phyloP scores from a whole-genome alignment of 2,888 invertebrate species.

The Monoplex corrugatus region DNA sequence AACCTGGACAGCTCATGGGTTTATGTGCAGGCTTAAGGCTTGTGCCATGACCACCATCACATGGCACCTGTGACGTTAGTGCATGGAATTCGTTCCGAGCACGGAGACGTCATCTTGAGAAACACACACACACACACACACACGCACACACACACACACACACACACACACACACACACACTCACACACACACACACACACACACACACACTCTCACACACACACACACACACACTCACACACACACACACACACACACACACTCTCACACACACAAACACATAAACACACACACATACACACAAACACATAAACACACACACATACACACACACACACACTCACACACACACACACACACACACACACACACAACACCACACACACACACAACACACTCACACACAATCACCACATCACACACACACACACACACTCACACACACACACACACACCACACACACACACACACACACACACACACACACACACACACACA shows the following conservation, averaged over 20 bases:
- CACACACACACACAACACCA: neutral
- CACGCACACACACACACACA: neutral
- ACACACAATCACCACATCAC: neutral
- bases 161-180: neutral
- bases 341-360: constrained; percentile 9
- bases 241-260: constrained; percentile 18
- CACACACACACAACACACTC: constrained; percentile 3
- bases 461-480: neutral
- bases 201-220: constrained; percentile 28
- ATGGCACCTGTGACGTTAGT: too few relatives aligned
- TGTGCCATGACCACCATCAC: too few relatives aligned
- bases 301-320: constrained; percentile 13
- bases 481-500: neutral
- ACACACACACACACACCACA: constrained; percentile 11
- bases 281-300: neutral
- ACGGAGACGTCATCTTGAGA: too few relatives aligned
- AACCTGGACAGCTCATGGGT: too few relatives aligned
- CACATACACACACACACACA: neutral
- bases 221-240: constrained; percentile 20
- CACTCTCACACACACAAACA: neutral
- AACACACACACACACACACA: neutral
- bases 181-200: neutral
- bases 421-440: neutral
- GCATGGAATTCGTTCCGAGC: too few relatives aligned
- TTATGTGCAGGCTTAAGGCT: too few relatives aligned